A percentile compares a stretch with the other conserved stretches of the same genome.
phyloP scores from a whole-genome alignment of 2,113 vertebrate genomes.

The Phodopus roborovskii region DNA sequence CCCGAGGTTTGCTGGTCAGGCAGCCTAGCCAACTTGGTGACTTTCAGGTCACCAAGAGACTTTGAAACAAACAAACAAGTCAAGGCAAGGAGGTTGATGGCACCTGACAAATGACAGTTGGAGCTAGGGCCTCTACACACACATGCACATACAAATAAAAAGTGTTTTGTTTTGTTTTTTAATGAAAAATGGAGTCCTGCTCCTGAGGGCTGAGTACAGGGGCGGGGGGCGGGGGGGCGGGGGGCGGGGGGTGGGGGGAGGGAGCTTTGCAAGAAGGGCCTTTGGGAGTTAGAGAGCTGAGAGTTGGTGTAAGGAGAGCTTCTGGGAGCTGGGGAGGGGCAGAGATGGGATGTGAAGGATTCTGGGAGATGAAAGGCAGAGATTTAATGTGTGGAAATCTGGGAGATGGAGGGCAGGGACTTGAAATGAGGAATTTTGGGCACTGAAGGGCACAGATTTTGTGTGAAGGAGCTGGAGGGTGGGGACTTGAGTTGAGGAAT shows the following conservation, averaged over 20 bases:
- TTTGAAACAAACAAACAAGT: not conserved
- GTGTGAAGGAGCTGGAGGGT: not conserved
- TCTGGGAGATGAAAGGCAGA: not conserved
- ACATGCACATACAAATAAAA: not conserved
- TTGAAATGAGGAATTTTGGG: not conserved
- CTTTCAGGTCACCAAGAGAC: not conserved
- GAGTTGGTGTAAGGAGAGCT: not conserved
- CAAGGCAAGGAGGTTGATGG: accelerated
- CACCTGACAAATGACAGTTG: not conserved
- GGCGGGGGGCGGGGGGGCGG: too few species aligned
- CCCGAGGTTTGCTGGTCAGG: not conserved
- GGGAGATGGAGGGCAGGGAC: not conserved
- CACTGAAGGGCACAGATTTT: accelerated
- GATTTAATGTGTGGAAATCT: not conserved
- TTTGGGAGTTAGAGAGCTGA: not conserved
- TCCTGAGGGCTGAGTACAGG: not conserved
- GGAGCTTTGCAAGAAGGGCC: not conserved
- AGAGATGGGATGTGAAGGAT: not conserved
- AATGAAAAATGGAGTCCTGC: accelerated
- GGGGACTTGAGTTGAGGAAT: not conserved
- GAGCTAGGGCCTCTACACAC: not conserved
- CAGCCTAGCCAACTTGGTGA: not conserved
- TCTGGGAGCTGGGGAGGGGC: too few species aligned
- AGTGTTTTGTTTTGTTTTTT: too few species aligned
- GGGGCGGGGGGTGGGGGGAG: too few species aligned